Conservation (phyloP, 1,140 invertebrate genomes). For the Scaptomyza graminum region DNA sequence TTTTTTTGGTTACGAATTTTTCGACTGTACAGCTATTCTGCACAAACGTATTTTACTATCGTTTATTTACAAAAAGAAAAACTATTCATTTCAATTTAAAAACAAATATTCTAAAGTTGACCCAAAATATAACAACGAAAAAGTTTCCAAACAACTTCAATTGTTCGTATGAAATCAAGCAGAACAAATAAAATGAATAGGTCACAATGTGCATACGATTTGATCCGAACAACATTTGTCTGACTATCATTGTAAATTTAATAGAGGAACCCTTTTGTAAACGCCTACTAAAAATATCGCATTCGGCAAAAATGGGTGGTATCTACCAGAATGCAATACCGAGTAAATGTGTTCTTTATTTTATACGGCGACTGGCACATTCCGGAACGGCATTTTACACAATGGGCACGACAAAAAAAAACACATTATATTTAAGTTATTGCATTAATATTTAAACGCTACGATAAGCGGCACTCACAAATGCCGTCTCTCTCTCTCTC, state of each 20-base stretch:
- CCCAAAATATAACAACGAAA: no score
- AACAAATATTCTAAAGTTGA: no score
- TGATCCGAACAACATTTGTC: slow-evolving; percentile 2
- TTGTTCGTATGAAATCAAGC: background rate
- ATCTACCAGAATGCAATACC: slow-evolving; percentile 12
- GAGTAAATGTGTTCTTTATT: slow-evolving; percentile 7
- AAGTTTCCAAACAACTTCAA: no score
- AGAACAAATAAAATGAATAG: background rate
- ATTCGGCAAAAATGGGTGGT: slow-evolving; percentile 19
- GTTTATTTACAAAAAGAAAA: no score
- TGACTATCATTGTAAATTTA: slow-evolving; percentile 3
- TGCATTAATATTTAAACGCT: slow-evolving; percentile 7
- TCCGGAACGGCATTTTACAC: slow-evolving; percentile 37
- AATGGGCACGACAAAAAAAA: no score
- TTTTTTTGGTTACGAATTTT: no score
- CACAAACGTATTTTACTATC: no score
- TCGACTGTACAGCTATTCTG: no score
- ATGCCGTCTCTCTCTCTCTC: background rate
- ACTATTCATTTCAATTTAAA: no score
- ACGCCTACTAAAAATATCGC: slow-evolving; percentile 27
- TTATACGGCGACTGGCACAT: slow-evolving; percentile 55
- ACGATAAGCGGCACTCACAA: slow-evolving; percentile 36
- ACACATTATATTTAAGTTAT: slow-evolving; percentile 5
- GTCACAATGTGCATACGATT: no score
- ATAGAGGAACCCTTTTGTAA: background rate